Percentiles rank a stretch among this genome's conserved stretches.
Evolutionary conservation across 2,888 invertebrate species (phyloP).

Genomic region (Timema podura): DNA sequence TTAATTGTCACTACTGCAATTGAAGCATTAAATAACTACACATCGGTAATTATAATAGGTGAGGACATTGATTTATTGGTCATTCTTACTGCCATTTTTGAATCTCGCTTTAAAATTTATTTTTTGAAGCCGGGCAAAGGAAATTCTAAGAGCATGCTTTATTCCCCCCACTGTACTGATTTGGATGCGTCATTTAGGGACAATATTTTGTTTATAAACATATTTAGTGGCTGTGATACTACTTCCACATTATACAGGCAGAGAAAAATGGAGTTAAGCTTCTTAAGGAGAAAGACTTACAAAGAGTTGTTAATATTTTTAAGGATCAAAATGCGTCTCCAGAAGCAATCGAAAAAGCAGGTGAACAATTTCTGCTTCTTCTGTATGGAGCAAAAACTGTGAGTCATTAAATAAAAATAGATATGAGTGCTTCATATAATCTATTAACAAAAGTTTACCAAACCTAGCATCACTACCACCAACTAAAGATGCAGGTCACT

Average conservation of each 20-base stretch:
- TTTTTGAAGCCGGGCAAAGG: neutral
- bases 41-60: neutral
- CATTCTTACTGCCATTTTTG: neutral
- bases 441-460: neutral
- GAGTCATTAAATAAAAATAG: neutral
- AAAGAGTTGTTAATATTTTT: neutral
- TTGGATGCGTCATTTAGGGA: neutral
- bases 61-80: neutral
- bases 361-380: neutral
- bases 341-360: neutral
- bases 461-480: neutral
- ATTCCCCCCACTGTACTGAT: neutral
- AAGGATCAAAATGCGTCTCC: neutral
- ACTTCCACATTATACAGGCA: neutral
- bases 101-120: neutral
- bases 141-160: neutral
- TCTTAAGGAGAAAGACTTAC: neutral
- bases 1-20: neutral
- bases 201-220: neutral
- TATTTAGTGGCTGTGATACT: neutral
- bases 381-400: neutral
- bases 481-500: neutral
- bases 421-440: neutral
- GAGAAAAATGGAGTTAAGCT: neutral
- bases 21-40: neutral